phyloP scores from a whole-genome alignment of 2,888 invertebrate species.

The Argyresthia albistria region DNA sequence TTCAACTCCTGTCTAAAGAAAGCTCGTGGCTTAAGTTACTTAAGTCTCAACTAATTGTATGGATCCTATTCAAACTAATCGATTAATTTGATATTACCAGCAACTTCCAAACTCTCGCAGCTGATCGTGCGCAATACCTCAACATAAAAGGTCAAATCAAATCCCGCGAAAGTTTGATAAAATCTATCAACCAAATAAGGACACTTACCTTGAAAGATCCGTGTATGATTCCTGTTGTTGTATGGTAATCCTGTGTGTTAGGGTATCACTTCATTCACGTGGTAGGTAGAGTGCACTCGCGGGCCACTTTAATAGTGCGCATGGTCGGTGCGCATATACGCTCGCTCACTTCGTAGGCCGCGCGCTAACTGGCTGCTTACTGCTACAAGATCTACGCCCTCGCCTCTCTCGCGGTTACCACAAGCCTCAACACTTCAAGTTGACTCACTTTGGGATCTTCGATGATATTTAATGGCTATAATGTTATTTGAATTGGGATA shows the following conservation, averaged over 20 bases:
- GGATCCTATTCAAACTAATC: constrained; percentile 7
- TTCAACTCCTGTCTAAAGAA: background rate
- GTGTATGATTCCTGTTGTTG: background rate
- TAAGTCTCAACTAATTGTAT: background rate
- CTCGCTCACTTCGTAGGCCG: constrained; percentile 43
- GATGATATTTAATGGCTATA: background rate
- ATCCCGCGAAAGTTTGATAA: background rate
- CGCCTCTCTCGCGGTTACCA: constrained; percentile 12
- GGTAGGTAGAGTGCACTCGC: constrained; percentile 44
- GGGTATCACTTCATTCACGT: constrained; percentile 3
- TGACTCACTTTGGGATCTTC: constrained; percentile 3
- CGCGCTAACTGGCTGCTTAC: constrained; percentile 39
- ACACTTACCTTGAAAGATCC: background rate
- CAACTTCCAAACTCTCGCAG: constrained; percentile 41
- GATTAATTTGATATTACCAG: constrained; percentile 13
- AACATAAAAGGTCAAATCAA: constrained; percentile 25
- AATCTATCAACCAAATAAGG: background rate
- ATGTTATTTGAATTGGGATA: too few relatives aligned
- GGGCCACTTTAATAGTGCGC: constrained; percentile 29
- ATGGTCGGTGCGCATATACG: constrained; percentile 34
- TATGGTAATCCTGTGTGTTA: constrained; percentile 2
- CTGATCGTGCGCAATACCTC: constrained; percentile 36
- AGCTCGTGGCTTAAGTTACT: background rate
- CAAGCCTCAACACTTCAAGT: background rate
- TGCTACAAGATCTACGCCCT: constrained; percentile 10